These are phyloP conservation scores for Ecliptopera silaceata DNA, from an alignment of 2,888 invertebrate genomes.

Conservation along the genomic window DNA sequence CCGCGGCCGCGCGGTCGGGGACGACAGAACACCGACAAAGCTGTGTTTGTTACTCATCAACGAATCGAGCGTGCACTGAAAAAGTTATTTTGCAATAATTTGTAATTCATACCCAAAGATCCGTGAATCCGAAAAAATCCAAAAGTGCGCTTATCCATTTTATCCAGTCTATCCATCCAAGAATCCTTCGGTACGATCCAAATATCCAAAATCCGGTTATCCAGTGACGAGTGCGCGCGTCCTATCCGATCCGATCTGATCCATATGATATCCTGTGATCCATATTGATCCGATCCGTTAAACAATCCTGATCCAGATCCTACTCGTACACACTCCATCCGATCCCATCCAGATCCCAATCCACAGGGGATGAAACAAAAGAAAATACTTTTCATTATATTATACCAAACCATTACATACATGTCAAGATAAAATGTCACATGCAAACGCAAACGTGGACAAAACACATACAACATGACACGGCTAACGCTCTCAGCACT, in stretches of 20 bases:
- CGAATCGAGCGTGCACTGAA: conserved; percentile 76
- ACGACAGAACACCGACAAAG: conserved; percentile 23
- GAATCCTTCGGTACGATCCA: conserved; percentile 59
- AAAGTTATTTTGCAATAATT: conserved; percentile 71
- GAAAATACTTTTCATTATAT: conserved; percentile 76
- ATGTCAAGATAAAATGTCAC: conserved; percentile 13
- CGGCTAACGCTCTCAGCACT: too few relatives aligned
- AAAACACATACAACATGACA: not conserved
- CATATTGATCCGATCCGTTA: conserved; percentile 28
- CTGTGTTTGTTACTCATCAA: conserved; percentile 68
- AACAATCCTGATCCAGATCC: conserved; percentile 22
- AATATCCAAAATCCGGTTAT: conserved; percentile 42
- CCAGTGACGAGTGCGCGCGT: conserved; percentile 40
- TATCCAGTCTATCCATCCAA: conserved; percentile 47
- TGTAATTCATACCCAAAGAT: conserved; percentile 78
- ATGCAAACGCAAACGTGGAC: conserved; percentile 14
- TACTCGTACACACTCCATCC: too few relatives aligned
- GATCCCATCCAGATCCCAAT: conserved; percentile 65
- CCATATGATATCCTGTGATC: conserved; percentile 32
- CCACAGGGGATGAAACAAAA: conserved; percentile 83
- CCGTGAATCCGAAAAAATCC: conserved; percentile 59
- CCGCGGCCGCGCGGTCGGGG: too few relatives aligned
- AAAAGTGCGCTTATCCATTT: conserved; percentile 30
- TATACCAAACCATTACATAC: conserved; percentile 44
- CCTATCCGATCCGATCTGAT: conserved; percentile 38